Percentiles rank a stretch among this genome's conserved stretches.
These are phyloP conservation scores for Hassar affinis DNA, from an alignment of 2,113 vertebrate genomes.

Conservation along the genomic window DNA sequence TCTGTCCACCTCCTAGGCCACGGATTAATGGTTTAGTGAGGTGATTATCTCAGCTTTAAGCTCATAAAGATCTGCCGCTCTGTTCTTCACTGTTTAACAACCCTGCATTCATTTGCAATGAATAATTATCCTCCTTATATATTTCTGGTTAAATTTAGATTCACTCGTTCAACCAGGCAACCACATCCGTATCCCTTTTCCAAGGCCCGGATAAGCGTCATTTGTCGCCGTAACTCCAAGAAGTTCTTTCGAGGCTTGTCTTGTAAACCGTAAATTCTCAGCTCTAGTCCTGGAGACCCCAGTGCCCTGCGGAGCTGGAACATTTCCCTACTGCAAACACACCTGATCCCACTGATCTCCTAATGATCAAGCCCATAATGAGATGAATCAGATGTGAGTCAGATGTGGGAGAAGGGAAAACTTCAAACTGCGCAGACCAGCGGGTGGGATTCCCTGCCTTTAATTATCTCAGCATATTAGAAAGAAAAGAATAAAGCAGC, in stretches of 20 bases:
- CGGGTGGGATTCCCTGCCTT: background rate
- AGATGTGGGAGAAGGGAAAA: background rate
- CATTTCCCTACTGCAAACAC: background rate
- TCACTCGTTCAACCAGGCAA: too few relatives aligned
- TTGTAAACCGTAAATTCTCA: background rate
- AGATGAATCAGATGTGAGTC: constrained; percentile 10
- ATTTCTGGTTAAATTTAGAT: background rate
- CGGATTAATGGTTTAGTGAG: background rate
- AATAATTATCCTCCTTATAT: background rate
- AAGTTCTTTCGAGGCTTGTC: background rate
- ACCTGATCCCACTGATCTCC: constrained; percentile 29
- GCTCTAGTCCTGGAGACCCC: background rate
- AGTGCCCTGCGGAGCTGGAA: background rate
- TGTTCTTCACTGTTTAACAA: background rate
- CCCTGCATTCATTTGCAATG: background rate
- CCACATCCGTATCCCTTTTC: too few relatives aligned
- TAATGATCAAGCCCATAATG: constrained; percentile 11
- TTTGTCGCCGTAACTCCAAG: background rate
- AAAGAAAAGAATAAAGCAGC: background rate
- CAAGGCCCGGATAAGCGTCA: background rate
- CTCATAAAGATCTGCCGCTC: background rate
- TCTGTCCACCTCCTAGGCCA: background rate
- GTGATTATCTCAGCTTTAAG: background rate
- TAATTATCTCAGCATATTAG: constrained; percentile 7
- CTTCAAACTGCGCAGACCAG: constrained; percentile 6